Conservation (phyloP, 64 coral and sea anemone genomes). For the Catalaphyllia jardinei region DNA sequence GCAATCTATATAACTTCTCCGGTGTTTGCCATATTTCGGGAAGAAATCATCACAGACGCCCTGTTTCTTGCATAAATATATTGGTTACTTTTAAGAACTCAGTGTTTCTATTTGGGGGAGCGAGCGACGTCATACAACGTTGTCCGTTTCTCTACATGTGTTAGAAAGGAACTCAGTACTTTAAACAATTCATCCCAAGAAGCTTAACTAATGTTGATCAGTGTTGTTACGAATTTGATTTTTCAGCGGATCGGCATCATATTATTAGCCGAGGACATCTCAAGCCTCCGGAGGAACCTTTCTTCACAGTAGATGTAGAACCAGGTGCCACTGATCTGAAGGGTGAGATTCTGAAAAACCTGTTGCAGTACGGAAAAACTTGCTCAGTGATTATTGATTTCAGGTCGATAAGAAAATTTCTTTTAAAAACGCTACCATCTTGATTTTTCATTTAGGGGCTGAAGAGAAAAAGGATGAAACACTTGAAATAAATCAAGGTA, state of each 20-base stretch:
- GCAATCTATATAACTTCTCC: too few relatives aligned
- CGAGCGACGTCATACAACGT: too few relatives aligned
- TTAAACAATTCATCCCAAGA: neutral
- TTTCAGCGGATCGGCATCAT: slow-evolving; percentile 22
- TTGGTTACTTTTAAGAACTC: too few relatives aligned
- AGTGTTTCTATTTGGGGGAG: too few relatives aligned
- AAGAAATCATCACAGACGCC: too few relatives aligned
- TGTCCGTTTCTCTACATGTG: too few relatives aligned
- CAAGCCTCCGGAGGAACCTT: neutral
- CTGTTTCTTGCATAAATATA: too few relatives aligned
- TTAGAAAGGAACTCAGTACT: neutral
- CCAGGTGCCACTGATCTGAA: neutral
- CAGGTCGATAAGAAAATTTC: too few relatives aligned
- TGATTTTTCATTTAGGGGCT: slow-evolving; percentile 3
- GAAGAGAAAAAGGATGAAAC: neutral
- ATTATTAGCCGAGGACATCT: slow-evolving; percentile 39
- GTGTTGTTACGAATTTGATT: neutral
- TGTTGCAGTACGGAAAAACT: too few relatives aligned
- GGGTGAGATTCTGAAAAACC: neutral
- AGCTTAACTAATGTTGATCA: neutral
- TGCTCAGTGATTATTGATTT: too few relatives aligned
- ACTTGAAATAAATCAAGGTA: neutral
- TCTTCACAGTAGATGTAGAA: slow-evolving; percentile 11
- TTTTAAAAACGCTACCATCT: too few relatives aligned
- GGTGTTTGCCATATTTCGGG: too few relatives aligned